Evolutionary conservation across 2,113 vertebrate genomes (phyloP), one percentile per base, ranked within the genome.

Genomic region (Ammodytes marinus): DNA sequence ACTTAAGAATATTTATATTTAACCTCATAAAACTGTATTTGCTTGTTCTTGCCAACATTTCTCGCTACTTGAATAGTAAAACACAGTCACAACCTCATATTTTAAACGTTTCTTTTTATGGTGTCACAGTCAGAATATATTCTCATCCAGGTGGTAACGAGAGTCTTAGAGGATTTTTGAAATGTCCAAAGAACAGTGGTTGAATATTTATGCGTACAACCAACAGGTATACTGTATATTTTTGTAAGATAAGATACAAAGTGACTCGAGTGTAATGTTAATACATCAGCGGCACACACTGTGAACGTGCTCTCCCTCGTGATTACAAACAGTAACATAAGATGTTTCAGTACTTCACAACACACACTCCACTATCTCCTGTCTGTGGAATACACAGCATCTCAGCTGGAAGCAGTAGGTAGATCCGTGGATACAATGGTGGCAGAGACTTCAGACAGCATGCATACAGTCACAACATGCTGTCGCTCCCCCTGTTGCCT

Each of bases 401-500:
- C 79, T 89, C 93, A 95, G 96, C 97, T 97, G 97, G 97, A 97
- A 97, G 96, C 96, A 96, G 96, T 86, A 19, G 92, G 91, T 87
- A 92, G 89, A 91, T 89, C 83, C 66, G 84, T 93, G 86, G 27
- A 27, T 91, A 96, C 97, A 97, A 97, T 98, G 97, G 97, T 90
- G 96, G 97, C 97, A 98, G 97, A 97, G 93, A 95, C 93, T 88
- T 95, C 94, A 86, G 88, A 92, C 90, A 91, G 95, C 97, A 97
- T 97, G 97, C 91, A 94, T 95, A 91, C 96, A 91, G 88, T 96
- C 95, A 93, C 95, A 74, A 89, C 94, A 91, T 94, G 91, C 94
- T 96, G 95, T 90, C 91, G 12, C 85, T 88, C 76, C 78, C 93
- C 95, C 94, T 83, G 95, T 87, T 96, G 95, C 95, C 90, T 83